A percentile compares a stretch with the other conserved stretches of the same genome.
These are phyloP conservation scores for Hypena proboscidalis DNA, from an alignment of 2,888 invertebrate species.

Conservation along the genomic window DNA sequence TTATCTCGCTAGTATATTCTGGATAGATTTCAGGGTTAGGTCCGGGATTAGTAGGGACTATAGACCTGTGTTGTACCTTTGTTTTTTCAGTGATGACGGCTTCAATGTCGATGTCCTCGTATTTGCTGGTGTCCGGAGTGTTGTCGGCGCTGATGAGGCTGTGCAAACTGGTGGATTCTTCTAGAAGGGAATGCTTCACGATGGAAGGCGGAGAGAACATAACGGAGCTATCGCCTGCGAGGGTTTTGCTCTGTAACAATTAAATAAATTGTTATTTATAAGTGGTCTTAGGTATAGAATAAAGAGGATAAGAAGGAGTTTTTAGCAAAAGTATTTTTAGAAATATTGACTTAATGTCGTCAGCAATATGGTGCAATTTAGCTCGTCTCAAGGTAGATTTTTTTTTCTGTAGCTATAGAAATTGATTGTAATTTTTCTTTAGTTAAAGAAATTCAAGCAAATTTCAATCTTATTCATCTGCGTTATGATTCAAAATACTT, in stretches of 20 bases:
- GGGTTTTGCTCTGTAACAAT: conserved; percentile 92
- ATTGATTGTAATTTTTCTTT: no score
- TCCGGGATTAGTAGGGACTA: conserved; percentile 73
- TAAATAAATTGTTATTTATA: conserved; percentile 6
- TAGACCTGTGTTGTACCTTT: conserved; percentile 85
- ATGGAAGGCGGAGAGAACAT: conserved; percentile 95
- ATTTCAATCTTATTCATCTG: no score
- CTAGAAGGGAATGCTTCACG: conserved; percentile 91
- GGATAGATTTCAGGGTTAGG: conserved; percentile 58
- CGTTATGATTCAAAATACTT: no score
- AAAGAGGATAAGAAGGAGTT: no score
- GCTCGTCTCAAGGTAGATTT: no score
- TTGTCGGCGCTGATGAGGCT: conserved; percentile 73
- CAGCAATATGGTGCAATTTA: no score
- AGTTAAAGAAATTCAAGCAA: no score
- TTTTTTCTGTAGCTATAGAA: no score
- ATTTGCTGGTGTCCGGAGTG: conserved; percentile 69
- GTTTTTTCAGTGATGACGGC: conserved; percentile 71
- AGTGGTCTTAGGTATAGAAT: not conserved
- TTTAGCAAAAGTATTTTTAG: no score
- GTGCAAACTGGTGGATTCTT: conserved; percentile 87
- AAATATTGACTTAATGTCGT: no score
- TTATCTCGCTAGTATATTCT: conserved; percentile 37
- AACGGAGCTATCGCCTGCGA: conserved; percentile 91
- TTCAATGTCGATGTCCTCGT: conserved; percentile 71